These are phyloP conservation scores for Falco punctatus DNA, from an alignment of 2,113 vertebrate genomes.

Conservation along the genomic window DNA sequence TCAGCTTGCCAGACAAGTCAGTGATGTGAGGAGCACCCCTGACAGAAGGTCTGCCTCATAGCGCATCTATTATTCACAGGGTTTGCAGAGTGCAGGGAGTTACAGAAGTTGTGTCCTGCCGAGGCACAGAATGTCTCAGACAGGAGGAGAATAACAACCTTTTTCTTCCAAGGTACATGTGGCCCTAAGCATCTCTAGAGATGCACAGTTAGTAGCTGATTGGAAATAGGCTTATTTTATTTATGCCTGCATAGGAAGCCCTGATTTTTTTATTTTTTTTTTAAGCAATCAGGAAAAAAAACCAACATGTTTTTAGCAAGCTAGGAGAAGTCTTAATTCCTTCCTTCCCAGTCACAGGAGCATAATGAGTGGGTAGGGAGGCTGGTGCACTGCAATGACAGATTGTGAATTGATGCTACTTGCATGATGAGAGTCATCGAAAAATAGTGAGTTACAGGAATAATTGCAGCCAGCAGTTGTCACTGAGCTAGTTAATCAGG, in stretches of 20 bases:
- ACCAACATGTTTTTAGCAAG: not conserved
- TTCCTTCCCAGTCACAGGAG: not conserved
- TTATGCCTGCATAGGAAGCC: not conserved
- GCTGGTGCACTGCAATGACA: not conserved
- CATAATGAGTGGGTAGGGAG: not conserved
- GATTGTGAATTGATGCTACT: not conserved
- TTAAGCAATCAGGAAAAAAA: not conserved
- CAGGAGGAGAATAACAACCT: not conserved
- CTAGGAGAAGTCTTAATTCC: not conserved
- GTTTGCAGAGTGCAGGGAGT: not conserved
- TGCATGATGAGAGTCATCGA: rapidly evolving
- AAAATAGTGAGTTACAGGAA: not conserved
- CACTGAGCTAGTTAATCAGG: not conserved
- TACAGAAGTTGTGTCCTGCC: not conserved
- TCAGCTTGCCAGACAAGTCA: not conserved
- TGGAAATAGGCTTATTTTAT: not conserved
- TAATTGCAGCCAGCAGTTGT: not conserved
- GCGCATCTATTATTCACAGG: not conserved
- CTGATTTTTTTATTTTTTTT: not conserved
- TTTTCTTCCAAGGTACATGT: not conserved
- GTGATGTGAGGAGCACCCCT: not conserved
- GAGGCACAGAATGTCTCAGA: not conserved
- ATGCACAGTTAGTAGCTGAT: not conserved
- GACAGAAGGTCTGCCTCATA: constrained; percentile 1
- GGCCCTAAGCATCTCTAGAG: not conserved